Evolutionary conservation across 2,113 vertebrate species (phyloP), one percentile per base, ranked within the genome.

Genomic region (Pheucticus melanocephalus): DNA sequence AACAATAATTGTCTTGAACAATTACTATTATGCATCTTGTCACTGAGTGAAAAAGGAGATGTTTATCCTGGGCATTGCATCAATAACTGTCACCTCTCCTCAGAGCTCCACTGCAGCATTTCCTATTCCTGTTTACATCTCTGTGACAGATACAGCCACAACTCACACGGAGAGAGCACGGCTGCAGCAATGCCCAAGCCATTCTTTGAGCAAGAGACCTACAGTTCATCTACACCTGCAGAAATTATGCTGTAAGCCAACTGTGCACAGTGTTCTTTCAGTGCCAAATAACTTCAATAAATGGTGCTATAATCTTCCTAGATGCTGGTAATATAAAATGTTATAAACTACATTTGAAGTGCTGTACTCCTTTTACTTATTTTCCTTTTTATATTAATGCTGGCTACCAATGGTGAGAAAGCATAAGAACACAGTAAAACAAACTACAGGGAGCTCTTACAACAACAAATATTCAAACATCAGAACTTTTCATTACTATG

Each of bases 91-190:
- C 59, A 57, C 23, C 31, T 57, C 45, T 72, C 21, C 61, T 37
- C 33, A 33, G 39, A 90, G 61, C 73, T 39, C 84, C 65, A 56
- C 0, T 31, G 37, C 42, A 73, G 56, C 45, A 37, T 20, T 40
- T 70, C 50, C 65, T 48, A 23, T 3, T 10, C 16, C 15, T 35
- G 2, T 35, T 77, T 28, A 40, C 22, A 13, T 2, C 39, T 17
- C 31, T 31, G 1, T 28, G 18, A 20, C 37, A 83, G 40, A 42
- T 1, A 21, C 0, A 56, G 59, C 13, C 64, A 35, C 64, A 61
- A 2, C 25, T 57, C 54, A 44, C 30, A 53, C 10, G 1, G 3
- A 42, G 1, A 53, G 64, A 48, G 8, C 17, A 39, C 0, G 6
- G 45, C 70, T 39, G 61, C 35, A 51, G 21, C 60, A 89, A 40